phyloP scores from a whole-genome alignment of 30 jellyfish, hydroid and myxozoan species.

The Aurelia sp. region DNA sequence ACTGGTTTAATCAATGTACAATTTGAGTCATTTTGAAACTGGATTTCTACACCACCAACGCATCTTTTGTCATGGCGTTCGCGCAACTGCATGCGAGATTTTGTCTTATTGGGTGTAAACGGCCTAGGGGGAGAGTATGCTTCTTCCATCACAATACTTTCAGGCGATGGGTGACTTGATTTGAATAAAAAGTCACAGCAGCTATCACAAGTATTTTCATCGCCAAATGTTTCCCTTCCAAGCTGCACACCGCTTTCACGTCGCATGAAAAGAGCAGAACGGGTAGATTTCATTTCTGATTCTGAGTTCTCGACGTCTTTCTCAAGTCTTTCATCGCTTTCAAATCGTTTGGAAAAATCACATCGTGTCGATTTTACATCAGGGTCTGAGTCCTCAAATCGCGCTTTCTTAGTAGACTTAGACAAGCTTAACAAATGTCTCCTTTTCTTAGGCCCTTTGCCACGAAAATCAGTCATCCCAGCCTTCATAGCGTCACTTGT shows the following conservation, averaged over 20 bases:
- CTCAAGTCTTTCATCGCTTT: too few relatives aligned
- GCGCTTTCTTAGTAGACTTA: conserved; percentile 3
- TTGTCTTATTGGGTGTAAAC: conserved; percentile 26
- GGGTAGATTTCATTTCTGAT: not conserved
- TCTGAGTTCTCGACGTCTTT: not conserved
- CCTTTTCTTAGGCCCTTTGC: not conserved
- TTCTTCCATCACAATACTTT: not conserved
- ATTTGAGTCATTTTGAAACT: conserved; percentile 8
- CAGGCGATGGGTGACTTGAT: conserved; percentile 46
- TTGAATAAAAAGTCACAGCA: conserved; percentile 50
- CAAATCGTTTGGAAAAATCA: too few relatives aligned
- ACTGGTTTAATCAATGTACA: conserved; percentile 30
- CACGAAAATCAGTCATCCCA: not conserved
- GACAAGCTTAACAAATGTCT: not conserved
- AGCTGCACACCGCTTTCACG: not conserved
- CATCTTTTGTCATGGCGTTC: too few relatives aligned
- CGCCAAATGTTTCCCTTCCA: not conserved
- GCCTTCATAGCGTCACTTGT: too few relatives aligned
- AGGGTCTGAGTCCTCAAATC: not conserved
- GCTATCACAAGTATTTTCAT: conserved; percentile 10
- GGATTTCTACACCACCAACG: not conserved
- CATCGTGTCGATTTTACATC: not conserved
- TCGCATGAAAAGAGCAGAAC: too few relatives aligned
- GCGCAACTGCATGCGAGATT: too few relatives aligned
- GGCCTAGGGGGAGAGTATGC: conserved; percentile 59